Percentiles rank a stretch among this genome's conserved stretches.
Evolutionary conservation across 2,888 invertebrate species (phyloP).

Genomic region (Thymelicus acteon): DNA sequence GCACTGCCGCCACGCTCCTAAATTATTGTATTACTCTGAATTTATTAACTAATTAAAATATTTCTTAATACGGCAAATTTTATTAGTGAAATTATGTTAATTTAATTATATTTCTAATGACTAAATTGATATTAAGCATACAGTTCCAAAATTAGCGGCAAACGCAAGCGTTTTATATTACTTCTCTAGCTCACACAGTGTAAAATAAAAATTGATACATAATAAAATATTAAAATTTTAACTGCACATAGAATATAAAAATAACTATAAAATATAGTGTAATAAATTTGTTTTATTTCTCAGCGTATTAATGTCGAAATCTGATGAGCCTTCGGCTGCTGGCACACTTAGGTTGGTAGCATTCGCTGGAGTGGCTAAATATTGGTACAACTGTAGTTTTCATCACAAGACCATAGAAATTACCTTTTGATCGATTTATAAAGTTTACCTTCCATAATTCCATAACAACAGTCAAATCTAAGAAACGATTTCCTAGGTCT

Average conservation of each 20-base stretch:
- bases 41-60: neutral
- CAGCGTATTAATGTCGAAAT: slow-evolving; percentile 28
- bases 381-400: neutral
- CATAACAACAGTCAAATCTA: neutral
- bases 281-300: slow-evolving; percentile 3
- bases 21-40: slow-evolving; percentile 6
- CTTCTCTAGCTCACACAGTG: no score
- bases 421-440: neutral
- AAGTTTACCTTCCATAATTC: neutral
- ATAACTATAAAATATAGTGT: neutral
- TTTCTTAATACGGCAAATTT: no score
- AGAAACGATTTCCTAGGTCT: neutral
- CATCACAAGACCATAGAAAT: slow-evolving; percentile 5
- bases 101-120: no score
- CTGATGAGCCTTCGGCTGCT: slow-evolving; percentile 25
- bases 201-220: no score
- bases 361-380: neutral
- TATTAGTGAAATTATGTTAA: no score
- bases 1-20: slow-evolving; percentile 22
- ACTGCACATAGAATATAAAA: neutral
- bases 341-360: slow-evolving; percentile 29
- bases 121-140: no score
- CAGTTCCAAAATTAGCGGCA: no score
- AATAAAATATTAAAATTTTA: no score
- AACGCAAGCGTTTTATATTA: no score